phyloP scores from a whole-genome alignment of 2,888 invertebrate genomes.

The Euspilapteryx auroguttella region DNA sequence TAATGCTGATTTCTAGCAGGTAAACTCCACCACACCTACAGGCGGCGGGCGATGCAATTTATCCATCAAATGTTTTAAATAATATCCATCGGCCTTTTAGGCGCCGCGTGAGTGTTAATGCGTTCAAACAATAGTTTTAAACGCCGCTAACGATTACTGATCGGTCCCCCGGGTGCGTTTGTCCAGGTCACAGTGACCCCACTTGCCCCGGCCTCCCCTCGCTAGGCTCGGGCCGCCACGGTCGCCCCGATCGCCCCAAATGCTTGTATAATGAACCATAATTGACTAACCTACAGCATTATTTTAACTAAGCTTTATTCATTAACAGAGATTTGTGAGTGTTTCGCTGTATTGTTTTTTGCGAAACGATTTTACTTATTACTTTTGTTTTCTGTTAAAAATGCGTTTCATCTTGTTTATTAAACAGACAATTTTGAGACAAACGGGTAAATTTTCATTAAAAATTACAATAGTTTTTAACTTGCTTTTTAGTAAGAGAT shows the following conservation, averaged over 20 bases:
- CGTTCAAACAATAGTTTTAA: slow-evolving; percentile 21
- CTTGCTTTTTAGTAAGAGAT: too few species aligned
- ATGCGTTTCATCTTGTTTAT: too few species aligned
- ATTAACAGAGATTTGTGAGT: slow-evolving; percentile 29
- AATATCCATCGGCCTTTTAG: too few species aligned
- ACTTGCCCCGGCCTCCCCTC: neutral
- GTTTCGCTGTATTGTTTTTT: slow-evolving; percentile 12
- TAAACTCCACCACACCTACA: too few species aligned
- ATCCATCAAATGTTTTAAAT: too few species aligned
- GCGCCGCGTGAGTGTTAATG: slow-evolving; percentile 27
- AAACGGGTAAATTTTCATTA: too few species aligned
- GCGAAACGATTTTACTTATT: neutral
- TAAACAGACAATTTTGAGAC: too few species aligned
- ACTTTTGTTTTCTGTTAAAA: neutral
- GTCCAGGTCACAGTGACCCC: neutral
- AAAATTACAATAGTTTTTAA: too few species aligned
- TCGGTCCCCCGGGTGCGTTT: slow-evolving; percentile 13
- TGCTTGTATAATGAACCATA: slow-evolving; percentile 22
- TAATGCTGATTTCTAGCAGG: too few species aligned
- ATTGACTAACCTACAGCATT: slow-evolving; percentile 25
- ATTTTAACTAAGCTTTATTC: slow-evolving; percentile 30
- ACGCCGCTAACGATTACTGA: slow-evolving; percentile 27
- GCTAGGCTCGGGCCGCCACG: too few species aligned
- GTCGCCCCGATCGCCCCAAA: slow-evolving; percentile 11
- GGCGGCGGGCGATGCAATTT: too few species aligned